phyloP scores from a whole-genome alignment of 2,113 vertebrate species.

The Hemicordylus capensis region DNA sequence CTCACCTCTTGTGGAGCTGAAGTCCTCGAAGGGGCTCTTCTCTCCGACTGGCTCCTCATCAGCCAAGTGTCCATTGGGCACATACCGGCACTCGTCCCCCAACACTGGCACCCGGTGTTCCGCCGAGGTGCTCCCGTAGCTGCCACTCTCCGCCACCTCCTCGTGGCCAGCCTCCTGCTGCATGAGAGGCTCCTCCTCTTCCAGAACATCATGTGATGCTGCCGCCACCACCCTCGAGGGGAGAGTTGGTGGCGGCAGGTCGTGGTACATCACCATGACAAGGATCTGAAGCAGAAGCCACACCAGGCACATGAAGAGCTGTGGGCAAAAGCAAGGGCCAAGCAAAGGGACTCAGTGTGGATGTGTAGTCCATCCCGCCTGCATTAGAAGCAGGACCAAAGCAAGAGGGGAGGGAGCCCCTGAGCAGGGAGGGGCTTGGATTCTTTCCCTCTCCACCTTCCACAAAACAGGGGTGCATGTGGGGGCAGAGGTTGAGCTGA shows the following conservation, averaged over 20 bases:
- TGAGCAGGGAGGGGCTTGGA: neutral
- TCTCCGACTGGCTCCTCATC: neutral
- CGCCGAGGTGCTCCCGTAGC: conserved; percentile 29
- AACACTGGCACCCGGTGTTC: neutral
- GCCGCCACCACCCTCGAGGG: fast-evolving
- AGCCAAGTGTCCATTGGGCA: conserved; percentile 24
- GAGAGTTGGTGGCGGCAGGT: conserved; percentile 60
- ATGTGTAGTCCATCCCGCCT: no score
- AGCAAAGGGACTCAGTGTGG: neutral
- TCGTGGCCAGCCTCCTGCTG: neutral
- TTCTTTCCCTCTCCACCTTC: neutral
- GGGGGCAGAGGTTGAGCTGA: no score
- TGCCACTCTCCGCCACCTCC: neutral
- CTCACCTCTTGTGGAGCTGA: conserved; percentile 16
- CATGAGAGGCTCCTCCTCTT: conserved; percentile 27
- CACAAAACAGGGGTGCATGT: no score
- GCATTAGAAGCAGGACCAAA: neutral
- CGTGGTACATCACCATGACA: conserved; percentile 82
- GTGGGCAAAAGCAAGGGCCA: neutral
- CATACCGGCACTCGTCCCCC: conserved; percentile 22
- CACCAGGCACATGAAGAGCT: conserved; percentile 85
- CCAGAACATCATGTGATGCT: neutral
- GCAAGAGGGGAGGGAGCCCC: no score
- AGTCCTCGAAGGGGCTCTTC: neutral
- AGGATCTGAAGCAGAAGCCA: conserved; percentile 81